A percentile compares a stretch with the other conserved stretches of the same genome.
phyloP scores from a whole-genome alignment of 1,140 invertebrate species.

The Macrobrachium rosenbergii region DNA sequence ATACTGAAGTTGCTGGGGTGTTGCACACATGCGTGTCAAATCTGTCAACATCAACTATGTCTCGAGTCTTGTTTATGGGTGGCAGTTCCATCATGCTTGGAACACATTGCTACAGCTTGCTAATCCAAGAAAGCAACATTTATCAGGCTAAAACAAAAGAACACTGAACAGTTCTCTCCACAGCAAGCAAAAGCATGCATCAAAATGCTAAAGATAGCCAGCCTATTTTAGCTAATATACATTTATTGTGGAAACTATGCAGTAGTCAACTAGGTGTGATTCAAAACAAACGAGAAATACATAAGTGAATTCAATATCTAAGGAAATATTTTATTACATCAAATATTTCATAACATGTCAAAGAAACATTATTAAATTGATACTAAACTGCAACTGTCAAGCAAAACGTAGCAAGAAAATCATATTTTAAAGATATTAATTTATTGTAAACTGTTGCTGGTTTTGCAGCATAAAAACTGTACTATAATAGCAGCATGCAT shows the following conservation, averaged over 20 bases:
- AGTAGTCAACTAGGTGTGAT: no score
- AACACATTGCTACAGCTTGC: slow-evolving; percentile 56
- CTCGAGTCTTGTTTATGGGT: slow-evolving; percentile 59
- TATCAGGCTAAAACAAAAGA: slow-evolving; percentile 45
- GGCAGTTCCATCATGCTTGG: slow-evolving; percentile 56
- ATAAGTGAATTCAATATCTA: no score
- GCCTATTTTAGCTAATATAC: neutral
- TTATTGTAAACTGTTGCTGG: no score
- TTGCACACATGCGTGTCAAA: slow-evolving; percentile 49
- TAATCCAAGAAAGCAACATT: slow-evolving; percentile 59
- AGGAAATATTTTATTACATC: no score
- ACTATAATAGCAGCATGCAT: no score
- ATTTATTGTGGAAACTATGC: neutral
- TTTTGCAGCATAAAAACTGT: no score
- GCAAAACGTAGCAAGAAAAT: no score
- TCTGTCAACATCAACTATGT: slow-evolving; percentile 58
- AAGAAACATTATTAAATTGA: no score
- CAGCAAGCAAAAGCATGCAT: slow-evolving; percentile 44
- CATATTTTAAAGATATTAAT: no score
- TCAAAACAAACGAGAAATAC: no score
- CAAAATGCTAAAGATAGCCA: slow-evolving; percentile 13
- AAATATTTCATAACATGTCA: no score
- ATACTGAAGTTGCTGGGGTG: slow-evolving; percentile 34
- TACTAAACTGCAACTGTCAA: no score
- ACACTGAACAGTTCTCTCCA: slow-evolving; percentile 25